Evolutionary conservation across 2,797 vertebrate species (phyloP).

Genomic region (Nannoperca australis): DNA sequence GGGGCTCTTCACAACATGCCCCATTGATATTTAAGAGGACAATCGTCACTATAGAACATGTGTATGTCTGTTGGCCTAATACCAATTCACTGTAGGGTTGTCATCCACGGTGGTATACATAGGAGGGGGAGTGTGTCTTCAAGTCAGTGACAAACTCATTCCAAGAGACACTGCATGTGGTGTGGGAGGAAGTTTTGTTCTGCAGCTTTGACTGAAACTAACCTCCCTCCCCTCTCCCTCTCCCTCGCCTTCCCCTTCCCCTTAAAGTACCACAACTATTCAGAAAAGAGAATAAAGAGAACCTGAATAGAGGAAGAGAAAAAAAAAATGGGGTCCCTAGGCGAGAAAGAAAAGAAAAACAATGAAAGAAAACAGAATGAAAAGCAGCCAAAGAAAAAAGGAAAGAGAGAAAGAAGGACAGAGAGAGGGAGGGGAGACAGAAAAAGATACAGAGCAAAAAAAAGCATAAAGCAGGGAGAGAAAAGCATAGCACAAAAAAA

Average conservation of each 20-base stretch:
- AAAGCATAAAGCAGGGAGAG: constrained; percentile 73
- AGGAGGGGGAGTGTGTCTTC: constrained; percentile 72
- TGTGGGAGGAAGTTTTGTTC: constrained; percentile 87
- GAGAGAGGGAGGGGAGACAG: constrained; percentile 75
- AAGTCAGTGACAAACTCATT: constrained; percentile 83
- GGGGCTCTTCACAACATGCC: constrained; percentile 49
- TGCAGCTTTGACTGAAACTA: constrained; percentile 87
- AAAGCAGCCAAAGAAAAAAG: constrained; percentile 83
- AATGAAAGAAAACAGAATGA: constrained; percentile 87
- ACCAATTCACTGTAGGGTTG: constrained; percentile 69
- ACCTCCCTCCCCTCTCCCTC: constrained; percentile 83
- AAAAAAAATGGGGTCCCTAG: constrained; percentile 83
- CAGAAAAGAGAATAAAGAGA: constrained; percentile 88
- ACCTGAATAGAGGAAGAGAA: constrained; percentile 87
- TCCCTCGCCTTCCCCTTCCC: constrained; percentile 81
- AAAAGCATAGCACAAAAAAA: constrained; percentile 65
- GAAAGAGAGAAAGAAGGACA: constrained; percentile 73
- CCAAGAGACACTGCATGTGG: constrained; percentile 81
- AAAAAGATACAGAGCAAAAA: constrained; percentile 80
- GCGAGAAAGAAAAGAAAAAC: constrained; percentile 86
- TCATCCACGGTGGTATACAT: constrained; percentile 74
- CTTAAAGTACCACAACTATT: constrained; percentile 89
- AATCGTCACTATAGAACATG: constrained; percentile 43
- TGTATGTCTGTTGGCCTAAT: constrained; percentile 56
- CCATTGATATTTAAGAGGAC: constrained; percentile 67